Evolutionary conservation across 2,888 invertebrate genomes (phyloP), one percentile per base, ranked within the genome.

Genomic region (Eupsilia transversa): DNA sequence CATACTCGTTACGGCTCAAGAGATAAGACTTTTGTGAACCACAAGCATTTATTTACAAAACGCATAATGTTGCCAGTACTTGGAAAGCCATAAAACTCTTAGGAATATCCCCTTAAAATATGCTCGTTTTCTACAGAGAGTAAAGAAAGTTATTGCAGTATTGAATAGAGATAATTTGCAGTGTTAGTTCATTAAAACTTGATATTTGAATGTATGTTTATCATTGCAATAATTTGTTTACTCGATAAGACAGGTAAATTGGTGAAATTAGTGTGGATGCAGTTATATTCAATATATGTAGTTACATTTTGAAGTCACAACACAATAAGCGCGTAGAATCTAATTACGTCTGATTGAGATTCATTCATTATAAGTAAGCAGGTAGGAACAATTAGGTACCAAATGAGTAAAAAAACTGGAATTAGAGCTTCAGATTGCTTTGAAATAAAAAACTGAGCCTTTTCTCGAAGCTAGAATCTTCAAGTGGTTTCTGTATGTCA

Each of bases 1-100:
- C 72, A 82, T 83, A 74, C 73, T 86, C 79, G 84, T 86, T 84
- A 84, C 33, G 76, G 82, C 83, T 79, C 77, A 79, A 80, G 61
- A 78, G 82, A 86, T 82, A 84, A 86, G 74, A 74, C 54, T 59
- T 81, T 72, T 83, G 79, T 86, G 79, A 77, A 63, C 69, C 69
- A 49, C 68, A 35, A 66, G 61, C 81, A 74, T 74, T 76, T 85
- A 85, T 83, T 77, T 79, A 76, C 76, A 59, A 59, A 76, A 75
- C 65, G 49, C 68, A 82, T 72, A 85, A 85, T 76, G 64, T 64
- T 66, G 43, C 59, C 30, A 61, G n/a, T 75, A 79, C 82, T 82
- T 72, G 73, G 61, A 66, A 81, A 76, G 74, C 57, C 67, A 80
- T 79, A 77, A 85, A 85, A 83, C 64, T 71, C 46, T 49, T 54